Evolutionary conservation across 1,140 invertebrate species (phyloP).

Genomic region (Drosophila nigromelanica): DNA sequence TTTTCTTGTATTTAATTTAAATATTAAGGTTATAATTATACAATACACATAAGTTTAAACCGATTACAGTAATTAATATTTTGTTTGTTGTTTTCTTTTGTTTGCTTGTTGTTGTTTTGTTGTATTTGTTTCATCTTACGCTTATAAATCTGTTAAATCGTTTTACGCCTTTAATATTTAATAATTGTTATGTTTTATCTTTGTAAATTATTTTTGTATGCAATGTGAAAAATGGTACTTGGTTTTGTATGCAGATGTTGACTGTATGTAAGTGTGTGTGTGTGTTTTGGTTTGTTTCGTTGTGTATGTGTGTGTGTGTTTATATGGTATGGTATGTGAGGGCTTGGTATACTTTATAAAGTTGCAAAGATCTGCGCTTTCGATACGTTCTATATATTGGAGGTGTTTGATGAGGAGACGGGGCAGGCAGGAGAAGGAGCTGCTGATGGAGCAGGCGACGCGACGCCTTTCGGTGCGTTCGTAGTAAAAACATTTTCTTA

Average conservation of each 20-base stretch:
- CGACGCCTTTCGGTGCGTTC: no score
- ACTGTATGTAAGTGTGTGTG: constrained; percentile 58
- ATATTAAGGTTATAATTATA: constrained; percentile 84
- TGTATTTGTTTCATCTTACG: constrained; percentile 64
- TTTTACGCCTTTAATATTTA: constrained; percentile 82
- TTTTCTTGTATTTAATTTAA: constrained; percentile 84
- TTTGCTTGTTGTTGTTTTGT: constrained; percentile 50
- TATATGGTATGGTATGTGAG: constrained; percentile 25
- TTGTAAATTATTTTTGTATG: constrained; percentile 79
- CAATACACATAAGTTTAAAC: constrained; percentile 84
- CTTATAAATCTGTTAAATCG: constrained; percentile 79
- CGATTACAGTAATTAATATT: constrained; percentile 84
- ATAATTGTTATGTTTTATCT: constrained; percentile 82
- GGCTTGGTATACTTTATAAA: constrained; percentile 27
- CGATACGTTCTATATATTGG: constrained; percentile 12
- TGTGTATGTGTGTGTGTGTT: constrained; percentile 22
- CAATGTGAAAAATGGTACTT: constrained; percentile 81
- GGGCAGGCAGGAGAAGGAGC: constrained; percentile 15
- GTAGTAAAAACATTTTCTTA: constrained; percentile 75
- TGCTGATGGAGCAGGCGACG: no score
- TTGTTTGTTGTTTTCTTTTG: constrained; percentile 64
- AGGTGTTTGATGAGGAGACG: constrained; percentile 18
- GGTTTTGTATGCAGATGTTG: constrained; percentile 74
- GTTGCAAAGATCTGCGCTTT: constrained; percentile 8
- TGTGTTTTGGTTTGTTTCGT: constrained; percentile 23